A percentile compares a stretch with the other conserved stretches of the same genome.
Conservation (phyloP, 2,113 vertebrate species). For the Lagopus leucura region DNA sequence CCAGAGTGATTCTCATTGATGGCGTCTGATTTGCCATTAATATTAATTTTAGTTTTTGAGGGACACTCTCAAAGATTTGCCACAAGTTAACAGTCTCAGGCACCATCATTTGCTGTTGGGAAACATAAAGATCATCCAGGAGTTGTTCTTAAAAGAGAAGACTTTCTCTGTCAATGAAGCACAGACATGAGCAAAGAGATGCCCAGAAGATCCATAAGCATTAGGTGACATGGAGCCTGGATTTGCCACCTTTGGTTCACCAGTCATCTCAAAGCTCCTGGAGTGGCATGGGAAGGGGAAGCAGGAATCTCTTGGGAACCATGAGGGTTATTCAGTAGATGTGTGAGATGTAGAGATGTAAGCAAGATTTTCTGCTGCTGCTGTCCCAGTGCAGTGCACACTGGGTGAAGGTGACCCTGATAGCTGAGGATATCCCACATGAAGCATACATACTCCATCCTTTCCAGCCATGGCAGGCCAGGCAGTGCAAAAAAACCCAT, state of each 20-base stretch:
- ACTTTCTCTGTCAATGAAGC: background rate
- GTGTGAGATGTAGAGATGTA: background rate
- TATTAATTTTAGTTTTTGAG: slow-evolving; percentile 80
- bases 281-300: background rate
- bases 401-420: background rate
- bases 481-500: background rate
- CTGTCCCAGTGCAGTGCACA: rapidly evolving
- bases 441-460: background rate
- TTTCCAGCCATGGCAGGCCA: background rate
- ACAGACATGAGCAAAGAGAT: background rate
- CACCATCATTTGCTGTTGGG: background rate
- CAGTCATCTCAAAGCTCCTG: background rate
- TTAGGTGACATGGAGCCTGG: background rate
- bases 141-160: background rate
- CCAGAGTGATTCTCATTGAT: slow-evolving; percentile 77
- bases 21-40: slow-evolving; percentile 80
- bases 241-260: background rate
- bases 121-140: background rate
- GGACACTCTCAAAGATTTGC: slow-evolving; percentile 31
- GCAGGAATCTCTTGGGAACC: background rate
- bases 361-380: background rate
- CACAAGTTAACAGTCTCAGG: background rate
- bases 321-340: background rate
- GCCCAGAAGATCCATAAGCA: background rate
- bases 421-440: background rate